These are phyloP conservation scores for Athalia rosae DNA, from an alignment of 2,888 invertebrate species.

Conservation along the genomic window DNA sequence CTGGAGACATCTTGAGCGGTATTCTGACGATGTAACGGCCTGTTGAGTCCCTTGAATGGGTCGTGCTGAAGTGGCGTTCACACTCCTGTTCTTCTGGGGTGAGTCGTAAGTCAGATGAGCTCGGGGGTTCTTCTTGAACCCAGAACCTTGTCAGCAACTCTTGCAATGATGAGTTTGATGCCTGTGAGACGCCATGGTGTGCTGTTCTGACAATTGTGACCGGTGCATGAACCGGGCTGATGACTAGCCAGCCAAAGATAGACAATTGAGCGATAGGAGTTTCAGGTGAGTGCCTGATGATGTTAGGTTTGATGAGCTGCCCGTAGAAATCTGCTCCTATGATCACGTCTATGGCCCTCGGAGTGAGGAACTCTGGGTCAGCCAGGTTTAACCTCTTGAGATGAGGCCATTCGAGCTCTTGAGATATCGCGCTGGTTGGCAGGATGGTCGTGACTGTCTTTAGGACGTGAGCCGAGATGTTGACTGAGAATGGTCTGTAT, in stretches of 20 bases:
- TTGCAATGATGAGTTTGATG: slow-evolving; percentile 5
- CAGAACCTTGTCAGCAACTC: slow-evolving; percentile 18
- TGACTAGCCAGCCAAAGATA: slow-evolving; percentile 32
- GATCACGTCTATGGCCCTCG: neutral
- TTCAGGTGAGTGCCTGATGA: slow-evolving; percentile 3
- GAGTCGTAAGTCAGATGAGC: neutral
- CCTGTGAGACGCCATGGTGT: neutral
- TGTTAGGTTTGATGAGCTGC: slow-evolving; percentile 2
- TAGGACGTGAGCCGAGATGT: neutral
- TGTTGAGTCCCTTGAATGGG: slow-evolving; percentile 5
- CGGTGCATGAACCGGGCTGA: neutral
- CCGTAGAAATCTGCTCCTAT: slow-evolving; percentile 10
- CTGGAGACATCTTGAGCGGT: neutral
- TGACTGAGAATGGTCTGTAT: too few species aligned
- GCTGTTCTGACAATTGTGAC: too few species aligned
- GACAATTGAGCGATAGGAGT: slow-evolving; percentile 48
- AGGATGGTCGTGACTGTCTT: neutral
- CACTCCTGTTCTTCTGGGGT: slow-evolving; percentile 24
- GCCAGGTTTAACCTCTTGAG: slow-evolving; percentile 27
- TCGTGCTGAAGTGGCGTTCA: slow-evolving; percentile 20
- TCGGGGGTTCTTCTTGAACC: slow-evolving; percentile 15
- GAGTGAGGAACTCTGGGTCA: neutral
- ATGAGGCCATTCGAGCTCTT: neutral
- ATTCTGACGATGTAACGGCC: slow-evolving; percentile 16
- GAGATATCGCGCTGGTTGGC: neutral